A percentile compares a stretch with the other conserved stretches of the same genome.
Evolutionary conservation across 2,113 vertebrate species (phyloP).

Genomic region (Xyliphius kryptos): DNA sequence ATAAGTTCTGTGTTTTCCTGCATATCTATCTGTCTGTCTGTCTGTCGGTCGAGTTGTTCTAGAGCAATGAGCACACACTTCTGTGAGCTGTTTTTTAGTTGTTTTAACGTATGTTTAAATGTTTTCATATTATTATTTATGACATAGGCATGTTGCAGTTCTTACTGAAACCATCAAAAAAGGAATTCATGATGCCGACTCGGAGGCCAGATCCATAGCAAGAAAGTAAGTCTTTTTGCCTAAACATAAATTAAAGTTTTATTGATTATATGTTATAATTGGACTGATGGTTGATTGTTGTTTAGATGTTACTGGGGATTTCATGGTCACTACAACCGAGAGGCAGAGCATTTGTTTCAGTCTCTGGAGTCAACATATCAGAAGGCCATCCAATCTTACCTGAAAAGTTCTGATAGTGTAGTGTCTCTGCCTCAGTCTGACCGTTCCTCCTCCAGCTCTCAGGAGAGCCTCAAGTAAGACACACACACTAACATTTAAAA

Average conservation of each 20-base stretch:
- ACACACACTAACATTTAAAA: no score
- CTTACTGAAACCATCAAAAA: conserved; percentile 97
- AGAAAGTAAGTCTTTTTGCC: conserved; percentile 80
- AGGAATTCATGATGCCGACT: conserved; percentile 94
- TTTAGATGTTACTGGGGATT: conserved; percentile 95
- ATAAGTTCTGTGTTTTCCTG: no score
- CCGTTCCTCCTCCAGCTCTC: conserved; percentile 93
- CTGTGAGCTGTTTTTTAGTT: no score
- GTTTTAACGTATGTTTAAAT: no score
- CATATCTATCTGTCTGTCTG: no score
- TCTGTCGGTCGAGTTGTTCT: no score
- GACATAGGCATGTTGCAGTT: conserved; percentile 89
- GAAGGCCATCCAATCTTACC: conserved; percentile 90
- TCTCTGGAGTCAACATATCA: conserved; percentile 90
- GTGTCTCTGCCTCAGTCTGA: conserved; percentile 93
- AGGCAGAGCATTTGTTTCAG: conserved; percentile 92
- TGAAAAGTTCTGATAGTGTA: conserved; percentile 93
- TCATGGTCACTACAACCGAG: conserved; percentile 87
- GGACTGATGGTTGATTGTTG: no score
- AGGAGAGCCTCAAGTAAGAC: conserved; percentile 97
- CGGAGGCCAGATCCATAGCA: conserved; percentile 91
- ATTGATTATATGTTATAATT: no score
- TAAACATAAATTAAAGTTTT: not conserved
- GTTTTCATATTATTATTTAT: conserved; percentile 55
- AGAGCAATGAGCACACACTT: no score